phyloP scores from a whole-genome alignment of 2,797 vertebrate species.

The Oreonectes daqikongensis region DNA sequence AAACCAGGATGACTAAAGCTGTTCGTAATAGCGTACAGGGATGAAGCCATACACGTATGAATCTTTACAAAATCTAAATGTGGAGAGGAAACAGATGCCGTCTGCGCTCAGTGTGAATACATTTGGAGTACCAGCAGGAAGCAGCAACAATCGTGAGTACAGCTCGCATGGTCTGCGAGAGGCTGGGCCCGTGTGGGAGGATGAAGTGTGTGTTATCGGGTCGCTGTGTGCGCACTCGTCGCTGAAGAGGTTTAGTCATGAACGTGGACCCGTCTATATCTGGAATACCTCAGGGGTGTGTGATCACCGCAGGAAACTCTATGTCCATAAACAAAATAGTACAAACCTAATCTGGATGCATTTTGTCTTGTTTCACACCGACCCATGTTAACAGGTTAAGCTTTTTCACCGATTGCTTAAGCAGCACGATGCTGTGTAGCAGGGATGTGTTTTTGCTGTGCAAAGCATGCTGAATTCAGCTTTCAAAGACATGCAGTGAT shows the following conservation, averaged over 20 bases:
- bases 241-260: conserved; percentile 45
- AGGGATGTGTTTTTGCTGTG: not conserved
- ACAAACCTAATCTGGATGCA: conserved; percentile 3
- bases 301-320: conserved; percentile 44
- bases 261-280: conserved; percentile 62
- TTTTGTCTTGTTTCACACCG: not conserved
- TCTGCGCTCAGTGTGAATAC: conserved; percentile 29
- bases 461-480: not conserved
- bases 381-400: not conserved
- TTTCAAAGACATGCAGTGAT: not conserved
- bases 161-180: conserved; percentile 8
- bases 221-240: conserved; percentile 25
- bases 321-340: conserved; percentile 19
- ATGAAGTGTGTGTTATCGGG: conserved; percentile 46
- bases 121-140: conserved; percentile 42
- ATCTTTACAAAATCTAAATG: conserved; percentile 9
- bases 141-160: conserved; percentile 15
- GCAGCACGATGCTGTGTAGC: not conserved
- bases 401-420: not conserved
- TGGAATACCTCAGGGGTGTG: conserved; percentile 65
- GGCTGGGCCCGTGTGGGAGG: conserved; percentile 27
- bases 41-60: conserved; percentile 3
- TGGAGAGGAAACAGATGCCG: conserved; percentile 38
- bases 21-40: conserved; percentile 13
- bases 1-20: not conserved